phyloP scores from a whole-genome alignment of 1,140 invertebrate species.

The Chironomus tepperi region DNA sequence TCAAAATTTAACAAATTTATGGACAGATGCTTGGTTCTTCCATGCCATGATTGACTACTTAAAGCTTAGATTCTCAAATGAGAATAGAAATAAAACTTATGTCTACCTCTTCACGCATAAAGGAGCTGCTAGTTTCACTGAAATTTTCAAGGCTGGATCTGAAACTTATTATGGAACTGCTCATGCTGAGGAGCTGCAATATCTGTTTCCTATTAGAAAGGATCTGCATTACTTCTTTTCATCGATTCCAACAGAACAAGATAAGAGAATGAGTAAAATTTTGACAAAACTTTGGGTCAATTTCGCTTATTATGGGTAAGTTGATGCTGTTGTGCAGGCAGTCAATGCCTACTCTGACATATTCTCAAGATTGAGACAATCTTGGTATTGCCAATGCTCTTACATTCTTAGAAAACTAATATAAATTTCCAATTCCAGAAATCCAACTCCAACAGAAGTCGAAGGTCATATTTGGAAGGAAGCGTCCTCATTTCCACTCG shows the following conservation, averaged over 20 bases:
- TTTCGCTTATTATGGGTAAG: slow-evolving; percentile 58
- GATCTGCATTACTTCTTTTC: slow-evolving; percentile 43
- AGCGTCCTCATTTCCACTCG: slow-evolving; percentile 37
- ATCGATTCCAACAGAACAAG: slow-evolving; percentile 39
- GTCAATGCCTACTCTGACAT: background rate
- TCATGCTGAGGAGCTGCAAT: slow-evolving; percentile 65
- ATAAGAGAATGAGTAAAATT: slow-evolving; percentile 43
- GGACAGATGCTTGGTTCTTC: slow-evolving; percentile 58
- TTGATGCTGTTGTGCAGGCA: background rate
- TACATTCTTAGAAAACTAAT: background rate
- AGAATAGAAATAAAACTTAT: slow-evolving; percentile 42
- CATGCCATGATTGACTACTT: slow-evolving; percentile 49
- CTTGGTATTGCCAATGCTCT: background rate
- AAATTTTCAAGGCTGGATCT: slow-evolving; percentile 52
- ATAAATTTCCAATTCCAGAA: slow-evolving; percentile 34
- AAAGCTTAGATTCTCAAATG: slow-evolving; percentile 40
- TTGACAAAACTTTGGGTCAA: slow-evolving; percentile 59
- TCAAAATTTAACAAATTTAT: slow-evolving; percentile 47
- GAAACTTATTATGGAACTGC: slow-evolving; percentile 51
- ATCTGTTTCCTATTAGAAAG: slow-evolving; percentile 56
- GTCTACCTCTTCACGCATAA: slow-evolving; percentile 57
- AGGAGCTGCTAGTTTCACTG: slow-evolving; percentile 56
- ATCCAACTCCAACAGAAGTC: slow-evolving; percentile 41
- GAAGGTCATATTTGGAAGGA: slow-evolving; percentile 42
- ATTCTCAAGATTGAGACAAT: background rate